Base-by-base conservation (phyloP, 2,888 invertebrate species). In the Catocala fraxini region DNA sequence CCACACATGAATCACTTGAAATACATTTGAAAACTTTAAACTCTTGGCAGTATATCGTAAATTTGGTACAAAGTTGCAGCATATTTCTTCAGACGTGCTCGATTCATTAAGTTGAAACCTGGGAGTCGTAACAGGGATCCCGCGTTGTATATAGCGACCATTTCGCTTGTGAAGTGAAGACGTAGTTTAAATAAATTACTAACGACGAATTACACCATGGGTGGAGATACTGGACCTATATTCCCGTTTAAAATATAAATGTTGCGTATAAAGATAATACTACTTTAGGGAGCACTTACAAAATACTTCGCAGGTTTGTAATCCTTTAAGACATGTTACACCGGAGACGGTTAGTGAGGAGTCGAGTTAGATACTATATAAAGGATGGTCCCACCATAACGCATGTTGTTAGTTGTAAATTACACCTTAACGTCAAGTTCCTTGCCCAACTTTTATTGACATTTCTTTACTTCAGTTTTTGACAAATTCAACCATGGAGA, bases 161-260 rank as follows among this genome's bases (percentile, higher is more conserved):
- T 75, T 72, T 68, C 13, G 54, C 54, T 47, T 41, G 46, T 56
- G 59, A 9, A n/a, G 42, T 42, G 42, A 42, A n/a, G 42, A 5
- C 59, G 65, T 72, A 69, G 25, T 73, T 65, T 69, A 62, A 61
- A 70, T 75, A 73, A 65, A 70, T 73, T 73, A 66, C 57, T 51
- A 56, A 62, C 51, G 63, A 64, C n/a, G n/a, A n/a, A n/a, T n/a
- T n/a, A n/a, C n/a, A n/a, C n/a, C n/a, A n/a, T n/a, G 10, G 33
- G 61, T 6, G 13, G 25, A 52, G 59, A 66, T 59, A 13, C 42
- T 12, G 49, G 34, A 48, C 58, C 52, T 41, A 59, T 42, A 10
- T 33, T 65, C 7, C 25, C 6, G 55, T 10, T 42, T 55, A n/a
- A 62, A 66, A 59, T 25, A 68, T 66, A 58, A 62, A 66, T 51